Evolutionary conservation across 1,140 invertebrate species (phyloP).

Genomic region (Megalopta genalis): DNA sequence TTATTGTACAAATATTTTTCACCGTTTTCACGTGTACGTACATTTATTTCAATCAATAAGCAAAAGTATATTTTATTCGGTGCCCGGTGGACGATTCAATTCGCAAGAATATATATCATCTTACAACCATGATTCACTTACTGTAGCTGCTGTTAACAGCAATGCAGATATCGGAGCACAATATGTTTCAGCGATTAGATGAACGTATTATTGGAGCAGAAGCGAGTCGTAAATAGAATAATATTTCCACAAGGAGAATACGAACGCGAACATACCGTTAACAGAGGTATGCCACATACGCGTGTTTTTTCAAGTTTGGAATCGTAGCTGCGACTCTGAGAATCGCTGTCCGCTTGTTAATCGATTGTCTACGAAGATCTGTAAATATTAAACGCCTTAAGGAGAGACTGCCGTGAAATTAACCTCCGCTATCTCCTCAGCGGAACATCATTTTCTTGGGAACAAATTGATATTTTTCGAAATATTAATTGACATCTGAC

Average conservation of each 20-base stretch:
- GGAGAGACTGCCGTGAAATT: not conserved
- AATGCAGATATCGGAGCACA: not conserved
- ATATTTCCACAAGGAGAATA: not conserved
- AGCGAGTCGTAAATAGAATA: not conserved
- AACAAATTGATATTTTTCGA: not conserved
- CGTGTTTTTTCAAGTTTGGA: not conserved
- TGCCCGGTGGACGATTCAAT: no score
- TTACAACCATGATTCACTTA: not conserved
- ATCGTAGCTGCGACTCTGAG: slow-evolving; percentile 21
- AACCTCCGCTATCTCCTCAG: not conserved
- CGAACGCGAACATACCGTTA: not conserved
- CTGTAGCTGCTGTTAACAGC: not conserved
- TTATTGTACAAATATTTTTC: no score
- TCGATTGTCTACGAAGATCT: slow-evolving; percentile 15
- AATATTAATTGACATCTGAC: not conserved
- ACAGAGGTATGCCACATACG: not conserved
- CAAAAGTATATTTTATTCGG: no score
- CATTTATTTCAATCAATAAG: no score
- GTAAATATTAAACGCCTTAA: not conserved
- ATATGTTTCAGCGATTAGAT: not conserved
- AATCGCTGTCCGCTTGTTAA: not conserved
- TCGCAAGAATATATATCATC: no score
- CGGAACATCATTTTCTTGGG: not conserved
- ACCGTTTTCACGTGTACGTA: no score
- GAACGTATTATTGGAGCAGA: not conserved